Base-by-base conservation (phyloP, 2,888 invertebrate species). In the Oeneis ivallda region DNA sequence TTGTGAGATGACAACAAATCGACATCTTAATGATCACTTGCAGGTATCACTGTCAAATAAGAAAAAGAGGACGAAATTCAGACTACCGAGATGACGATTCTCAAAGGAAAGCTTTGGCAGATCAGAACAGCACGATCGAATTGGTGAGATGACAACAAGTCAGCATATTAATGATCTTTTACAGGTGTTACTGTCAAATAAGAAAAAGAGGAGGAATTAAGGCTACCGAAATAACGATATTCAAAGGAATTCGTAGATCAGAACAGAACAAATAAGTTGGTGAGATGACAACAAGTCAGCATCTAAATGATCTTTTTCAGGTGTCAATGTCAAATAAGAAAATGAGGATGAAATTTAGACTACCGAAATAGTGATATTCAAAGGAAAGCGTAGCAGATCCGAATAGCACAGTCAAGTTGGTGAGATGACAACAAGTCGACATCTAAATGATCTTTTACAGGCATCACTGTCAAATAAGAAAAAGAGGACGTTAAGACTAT, bases 371-470 rank as follows among this genome's bases (percentile, higher is more conserved):
- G n/a, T 5, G 7, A 43, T 7, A 43, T 43, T n/a, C 13, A n/a
- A 5, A n/a, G 6, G 7, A 43, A 43, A 43, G n/a, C n/a, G 43
- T 43, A 0, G 13, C n/a, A 13, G 43, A 43, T 13, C n/a, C n/a
- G n/a, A n/a, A 45, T 7, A 45, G 45, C 15, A 15, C 45, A 45
- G 7, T 45, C 15, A 2, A 45, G 7, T 45, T 17, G 45, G 45
- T 17, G 19, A 49, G 19, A 6, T 17, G 10, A 49, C 49, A 49
- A 56, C 19, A 41, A 9, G 32, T 58, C 15, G 34, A 45, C 45
- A 45, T n/a, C 15, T 26, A 15, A 43, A 32, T 2, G 15, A 32
- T 58, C 32, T 58, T 15, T 58, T 58, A 32, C 58, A 58, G 58
- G 26, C 45, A 9, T 7, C 47, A 17, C 17, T 47, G 47, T 26